Percentiles rank a stretch among this genome's conserved stretches.
phyloP scores from a whole-genome alignment of 2,113 vertebrate species.

The Gnathonemus echidnorhynchus region DNA sequence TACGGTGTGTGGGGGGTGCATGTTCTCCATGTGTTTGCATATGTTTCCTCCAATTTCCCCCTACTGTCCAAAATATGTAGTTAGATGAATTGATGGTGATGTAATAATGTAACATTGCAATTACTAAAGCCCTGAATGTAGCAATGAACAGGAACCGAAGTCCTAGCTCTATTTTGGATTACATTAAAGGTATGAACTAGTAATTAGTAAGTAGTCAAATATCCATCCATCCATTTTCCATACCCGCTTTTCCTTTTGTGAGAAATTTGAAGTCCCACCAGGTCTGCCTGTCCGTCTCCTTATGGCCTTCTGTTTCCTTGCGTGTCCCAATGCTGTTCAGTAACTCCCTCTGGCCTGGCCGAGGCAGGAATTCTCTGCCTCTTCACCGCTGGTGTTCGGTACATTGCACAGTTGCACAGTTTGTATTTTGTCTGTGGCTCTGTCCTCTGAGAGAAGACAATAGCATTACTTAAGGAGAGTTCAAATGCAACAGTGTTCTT shows the following conservation, averaged over 20 bases:
- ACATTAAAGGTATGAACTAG: background rate
- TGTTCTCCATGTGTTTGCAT: background rate
- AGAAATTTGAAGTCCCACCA: background rate
- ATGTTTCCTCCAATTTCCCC: background rate
- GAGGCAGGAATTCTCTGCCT: background rate
- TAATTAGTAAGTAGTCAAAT: background rate
- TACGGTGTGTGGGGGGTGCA: background rate
- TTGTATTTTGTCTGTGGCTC: slow-evolving; percentile 19
- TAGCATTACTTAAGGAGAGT: slow-evolving; percentile 16
- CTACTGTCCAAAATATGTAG: background rate
- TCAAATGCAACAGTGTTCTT: background rate
- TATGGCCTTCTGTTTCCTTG: background rate
- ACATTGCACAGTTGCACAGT: background rate
- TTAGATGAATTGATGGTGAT: background rate
- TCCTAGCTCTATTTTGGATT: background rate
- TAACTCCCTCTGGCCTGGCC: background rate
- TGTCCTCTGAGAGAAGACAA: slow-evolving; percentile 8
- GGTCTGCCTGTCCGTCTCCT: background rate
- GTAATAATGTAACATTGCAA: background rate
- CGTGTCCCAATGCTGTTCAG: background rate
- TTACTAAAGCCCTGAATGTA: background rate
- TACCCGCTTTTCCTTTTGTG: background rate
- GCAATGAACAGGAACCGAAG: background rate
- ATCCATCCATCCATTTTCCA: background rate
- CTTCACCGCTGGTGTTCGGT: slow-evolving; percentile 9